phyloP scores from a whole-genome alignment of 2,113 vertebrate genomes.

The Noctilio leporinus region DNA sequence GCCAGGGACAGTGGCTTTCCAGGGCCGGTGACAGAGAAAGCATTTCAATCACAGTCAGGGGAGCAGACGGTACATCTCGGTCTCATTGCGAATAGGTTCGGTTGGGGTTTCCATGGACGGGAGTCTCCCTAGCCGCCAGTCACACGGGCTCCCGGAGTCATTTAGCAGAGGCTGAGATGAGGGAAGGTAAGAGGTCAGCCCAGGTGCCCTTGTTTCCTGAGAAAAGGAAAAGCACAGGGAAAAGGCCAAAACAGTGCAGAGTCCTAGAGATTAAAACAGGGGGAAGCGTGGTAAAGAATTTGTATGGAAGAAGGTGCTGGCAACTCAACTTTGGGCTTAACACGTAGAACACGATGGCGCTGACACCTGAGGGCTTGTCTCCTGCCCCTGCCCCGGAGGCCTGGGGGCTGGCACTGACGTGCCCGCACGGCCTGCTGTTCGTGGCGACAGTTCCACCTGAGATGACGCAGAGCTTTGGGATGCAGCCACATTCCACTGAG shows the following conservation, averaged over 20 bases:
- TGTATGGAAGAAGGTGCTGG: fast-evolving
- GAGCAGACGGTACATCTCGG: background rate
- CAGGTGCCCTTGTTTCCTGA: background rate
- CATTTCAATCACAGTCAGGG: background rate
- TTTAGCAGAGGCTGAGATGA: background rate
- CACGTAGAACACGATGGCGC: background rate
- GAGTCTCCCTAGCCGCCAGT: background rate
- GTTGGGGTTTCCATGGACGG: background rate
- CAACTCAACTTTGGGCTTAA: background rate
- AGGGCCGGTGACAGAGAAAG: background rate
- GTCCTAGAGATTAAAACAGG: background rate
- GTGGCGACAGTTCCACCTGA: constrained; percentile 64
- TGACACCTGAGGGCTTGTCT: background rate
- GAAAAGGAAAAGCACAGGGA: background rate
- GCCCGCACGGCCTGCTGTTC: constrained; percentile 64
- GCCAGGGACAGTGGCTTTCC: background rate
- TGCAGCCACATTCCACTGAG: constrained; percentile 66
- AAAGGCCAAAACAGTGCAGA: background rate
- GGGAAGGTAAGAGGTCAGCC: no score
- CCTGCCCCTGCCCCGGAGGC: constrained; percentile 15
- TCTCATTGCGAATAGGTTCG: background rate
- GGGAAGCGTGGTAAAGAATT: background rate
- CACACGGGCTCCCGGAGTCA: background rate
- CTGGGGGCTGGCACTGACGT: constrained; percentile 69
- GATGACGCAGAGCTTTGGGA: constrained; percentile 73